Base-by-base conservation (phyloP, 1,140 invertebrate genomes). In the Copidosoma floridanum region DNA sequence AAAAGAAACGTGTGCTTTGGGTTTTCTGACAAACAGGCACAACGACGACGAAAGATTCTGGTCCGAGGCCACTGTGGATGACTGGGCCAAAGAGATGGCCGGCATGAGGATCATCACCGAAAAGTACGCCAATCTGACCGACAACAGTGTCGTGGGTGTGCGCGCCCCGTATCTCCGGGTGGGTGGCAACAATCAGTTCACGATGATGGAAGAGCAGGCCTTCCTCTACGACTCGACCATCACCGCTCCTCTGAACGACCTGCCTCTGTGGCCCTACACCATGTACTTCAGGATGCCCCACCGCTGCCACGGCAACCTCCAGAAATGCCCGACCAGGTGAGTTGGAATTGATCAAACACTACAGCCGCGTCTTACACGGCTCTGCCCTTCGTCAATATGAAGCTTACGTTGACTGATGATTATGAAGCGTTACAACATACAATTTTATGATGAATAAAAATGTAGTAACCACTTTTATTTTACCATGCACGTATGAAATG, bases 261-360 rank as follows among this genome's bases (percentile, higher is more conserved):
- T 92, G 14, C 94, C 94, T 18, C 85, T 97, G 27, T 98, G 94
- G 94, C 95, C 94, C 6, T 98, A 97, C 84, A 97, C 94, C 60
- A 92, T 98, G 87, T 97, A 97, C 84, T 97, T 95, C 86, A 86
- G 93, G 56, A 97, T 97, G 93, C 94, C 94, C 0, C 94, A 95
- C 72, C 86, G 91, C 54, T 97, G 94, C 72, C 94, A 96, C 76
- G 94, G 94, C 57, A 95, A 97, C 76, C 81, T 93, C 26, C 94
- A 96, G 76, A 93, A 90, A 70, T 97, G 94, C 71, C 94, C 94
- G 14, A 95, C 94, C 1, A 87, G 93, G 74, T 91, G 84, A 72
- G 46, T 40, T 27, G n/a, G 29, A 24, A 43, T 50, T 53, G 12
- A 26, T n/a, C n/a, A n/a, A n/a, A n/a, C n/a, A n/a, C n/a, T n/a